Evolutionary conservation across 2,888 invertebrate genomes (phyloP), one percentile per base, ranked within the genome.

Genomic region (Nesidiocoris tenuis): DNA sequence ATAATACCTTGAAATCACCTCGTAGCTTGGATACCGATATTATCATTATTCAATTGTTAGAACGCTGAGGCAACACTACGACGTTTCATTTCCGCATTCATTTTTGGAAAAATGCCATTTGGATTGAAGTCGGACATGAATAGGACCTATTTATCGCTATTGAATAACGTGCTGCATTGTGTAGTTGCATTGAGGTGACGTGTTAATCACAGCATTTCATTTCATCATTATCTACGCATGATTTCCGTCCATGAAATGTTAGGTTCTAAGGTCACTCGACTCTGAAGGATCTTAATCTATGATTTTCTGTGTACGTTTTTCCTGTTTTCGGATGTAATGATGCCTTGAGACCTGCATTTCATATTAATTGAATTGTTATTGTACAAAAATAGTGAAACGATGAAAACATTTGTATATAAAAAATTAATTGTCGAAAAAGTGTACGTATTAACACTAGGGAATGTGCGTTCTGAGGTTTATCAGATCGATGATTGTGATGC

Each of bases 161-260:
- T n/a, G n/a, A n/a, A n/a, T n/a, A n/a, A n/a, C n/a, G n/a, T n/a
- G n/a, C n/a, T n/a, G n/a, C n/a, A n/a, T n/a, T n/a, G n/a, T n/a
- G 39, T 39, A 39, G 5, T 12, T 39, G 12, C 39, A 39, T 39
- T 39, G 39, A 39, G 12, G 39, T 39, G 39, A 39, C 39, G 39
- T 39, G 39, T 39, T 39, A 7, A 39, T 7, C 39, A 39, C 39
- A 7, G 5, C 39, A 39, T 70, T 25, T 70, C 19, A 59, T 61
- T 70, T 70, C 24, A 19, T 57, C 56, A n/a, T n/a, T n/a, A n/a
- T 67, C 59, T 70, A 54, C 25, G 25, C 22, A 72, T 72, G 54
- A 63, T 72, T 72, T 72, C 72, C 72, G 72, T 72, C 72, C 72
- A 72, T 63, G 54, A 72, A 72, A 72, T 72, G 72, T 61, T 63